These are phyloP conservation scores for Ecdyonurus torrentis DNA, from an alignment of 2,888 invertebrate genomes.

Conservation along the genomic window DNA sequence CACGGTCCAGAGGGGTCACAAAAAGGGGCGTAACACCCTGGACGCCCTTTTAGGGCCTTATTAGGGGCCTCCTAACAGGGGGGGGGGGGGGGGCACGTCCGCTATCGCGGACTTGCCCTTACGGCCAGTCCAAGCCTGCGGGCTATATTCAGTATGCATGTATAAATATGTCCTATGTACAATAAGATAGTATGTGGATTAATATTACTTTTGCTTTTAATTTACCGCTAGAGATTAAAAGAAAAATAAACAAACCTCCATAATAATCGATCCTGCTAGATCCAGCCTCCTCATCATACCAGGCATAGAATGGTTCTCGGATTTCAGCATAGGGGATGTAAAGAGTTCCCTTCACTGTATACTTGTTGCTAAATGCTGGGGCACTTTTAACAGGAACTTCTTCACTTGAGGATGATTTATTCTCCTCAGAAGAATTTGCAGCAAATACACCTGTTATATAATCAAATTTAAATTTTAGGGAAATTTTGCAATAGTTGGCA, in stretches of 20 bases:
- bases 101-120: no score
- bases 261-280: slow-evolving; percentile 89
- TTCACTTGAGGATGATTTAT: not conserved
- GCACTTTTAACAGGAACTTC: slow-evolving; percentile 15
- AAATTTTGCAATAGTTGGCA: not conserved
- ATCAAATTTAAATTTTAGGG: not conserved
- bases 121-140: no score
- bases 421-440: not conserved
- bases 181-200: no score
- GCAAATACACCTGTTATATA: not conserved
- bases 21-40: no score
- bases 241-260: slow-evolving; percentile 37
- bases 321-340: slow-evolving; percentile 89
- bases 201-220: no score
- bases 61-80: no score
- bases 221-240: not conserved
- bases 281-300: slow-evolving; percentile 58
- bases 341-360: slow-evolving; percentile 59
- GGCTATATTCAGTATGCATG: no score
- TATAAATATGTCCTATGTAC: no score
- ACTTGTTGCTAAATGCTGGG: slow-evolving; percentile 52
- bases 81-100: no score
- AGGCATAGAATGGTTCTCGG: slow-evolving; percentile 77
- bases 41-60: no score
- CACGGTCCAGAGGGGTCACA: no score